Conservation (phyloP, 2,113 vertebrate species). For the Morphnarchus princeps region DNA sequence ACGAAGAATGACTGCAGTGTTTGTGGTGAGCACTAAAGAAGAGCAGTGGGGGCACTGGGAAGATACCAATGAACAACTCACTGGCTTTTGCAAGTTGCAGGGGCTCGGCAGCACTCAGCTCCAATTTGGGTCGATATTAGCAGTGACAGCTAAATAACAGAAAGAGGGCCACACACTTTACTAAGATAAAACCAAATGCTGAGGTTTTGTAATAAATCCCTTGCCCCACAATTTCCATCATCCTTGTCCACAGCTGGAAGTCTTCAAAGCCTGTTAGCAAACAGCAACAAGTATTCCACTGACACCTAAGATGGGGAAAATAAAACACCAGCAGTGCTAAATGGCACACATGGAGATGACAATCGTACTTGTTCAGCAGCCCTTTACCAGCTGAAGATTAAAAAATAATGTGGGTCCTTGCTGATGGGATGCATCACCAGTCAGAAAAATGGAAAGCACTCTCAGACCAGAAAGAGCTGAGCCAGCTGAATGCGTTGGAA, state of each 20-base stretch:
- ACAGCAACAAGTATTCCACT: not conserved
- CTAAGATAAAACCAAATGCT: not conserved
- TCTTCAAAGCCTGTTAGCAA: not conserved
- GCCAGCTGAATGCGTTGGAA: accelerated
- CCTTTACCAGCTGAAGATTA: not conserved
- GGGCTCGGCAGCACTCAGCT: not conserved
- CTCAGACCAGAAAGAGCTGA: not conserved
- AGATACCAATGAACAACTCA: not conserved
- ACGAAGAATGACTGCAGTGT: not conserved
- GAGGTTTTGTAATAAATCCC: not conserved
- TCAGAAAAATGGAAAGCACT: not conserved
- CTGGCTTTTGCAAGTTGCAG: not conserved
- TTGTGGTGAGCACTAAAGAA: not conserved
- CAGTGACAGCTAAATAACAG: not conserved
- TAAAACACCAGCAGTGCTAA: not conserved
- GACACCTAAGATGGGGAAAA: not conserved
- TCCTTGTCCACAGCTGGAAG: not conserved
- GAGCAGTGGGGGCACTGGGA: not conserved
- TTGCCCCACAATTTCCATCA: not conserved
- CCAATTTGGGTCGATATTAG: not conserved
- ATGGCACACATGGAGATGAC: not conserved
- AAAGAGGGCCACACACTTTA: not conserved
- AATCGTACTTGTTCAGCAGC: not conserved
- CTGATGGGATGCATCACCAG: not conserved
- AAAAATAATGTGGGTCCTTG: not conserved